Conservation (phyloP, 1,140 invertebrate genomes). For the Metopolophium dirhodum region DNA sequence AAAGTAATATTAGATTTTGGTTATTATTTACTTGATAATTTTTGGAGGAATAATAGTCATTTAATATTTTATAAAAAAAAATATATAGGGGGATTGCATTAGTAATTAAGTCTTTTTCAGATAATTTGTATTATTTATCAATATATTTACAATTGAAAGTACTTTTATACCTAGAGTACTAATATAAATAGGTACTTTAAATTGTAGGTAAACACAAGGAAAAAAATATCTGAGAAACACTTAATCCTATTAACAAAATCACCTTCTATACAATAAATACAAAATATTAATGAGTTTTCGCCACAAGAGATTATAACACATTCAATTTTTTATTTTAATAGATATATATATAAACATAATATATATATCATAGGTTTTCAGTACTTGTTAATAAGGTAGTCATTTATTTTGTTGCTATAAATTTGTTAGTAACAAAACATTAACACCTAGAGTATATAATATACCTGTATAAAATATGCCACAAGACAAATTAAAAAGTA, state of each 20-base stretch:
- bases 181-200: not conserved
- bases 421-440: not conserved
- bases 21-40: not conserved
- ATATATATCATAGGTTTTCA: not conserved
- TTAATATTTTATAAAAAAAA: not conserved
- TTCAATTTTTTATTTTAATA: constrained; percentile 47
- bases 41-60: not conserved
- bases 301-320: constrained; percentile 17
- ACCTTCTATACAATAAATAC: not conserved
- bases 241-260: not conserved
- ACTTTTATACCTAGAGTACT: not conserved
- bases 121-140: not conserved
- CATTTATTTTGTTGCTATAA: not conserved
- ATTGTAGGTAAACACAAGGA: not conserved
- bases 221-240: not conserved
- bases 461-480: not conserved
- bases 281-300: not conserved
- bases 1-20: not conserved
- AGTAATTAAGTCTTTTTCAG: not conserved
- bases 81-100: not conserved
- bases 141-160: not conserved
- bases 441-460: not conserved
- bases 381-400: not conserved
- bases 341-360: not conserved
- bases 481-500: constrained; percentile 24